Percentiles rank a stretch among this genome's conserved stretches.
Evolutionary conservation across 30 jellyfish, hydroid and myxozoan species (phyloP).

Genomic region (Calvadosia cruxmelitensis): DNA sequence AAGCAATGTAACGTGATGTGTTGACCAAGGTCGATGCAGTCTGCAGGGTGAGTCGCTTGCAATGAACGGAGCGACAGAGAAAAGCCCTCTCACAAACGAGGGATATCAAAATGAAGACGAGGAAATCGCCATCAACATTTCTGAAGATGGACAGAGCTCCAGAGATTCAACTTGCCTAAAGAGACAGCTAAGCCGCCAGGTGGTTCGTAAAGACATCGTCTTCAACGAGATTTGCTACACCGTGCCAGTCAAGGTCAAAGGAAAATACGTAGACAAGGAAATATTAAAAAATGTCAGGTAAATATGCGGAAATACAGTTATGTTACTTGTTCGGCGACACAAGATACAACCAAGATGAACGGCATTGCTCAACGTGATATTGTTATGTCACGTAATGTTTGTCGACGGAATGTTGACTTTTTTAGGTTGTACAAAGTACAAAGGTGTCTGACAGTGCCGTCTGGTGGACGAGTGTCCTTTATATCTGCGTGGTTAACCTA

Average conservation of each 20-base stretch:
- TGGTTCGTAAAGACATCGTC: conserved; percentile 43
- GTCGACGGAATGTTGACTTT: neutral
- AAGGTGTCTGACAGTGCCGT: no score
- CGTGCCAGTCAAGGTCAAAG: conserved; percentile 52
- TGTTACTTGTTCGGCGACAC: neutral
- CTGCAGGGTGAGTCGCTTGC: no score
- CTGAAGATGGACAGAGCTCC: neutral
- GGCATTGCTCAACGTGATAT: neutral
- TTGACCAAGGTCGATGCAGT: no score
- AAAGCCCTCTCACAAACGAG: neutral
- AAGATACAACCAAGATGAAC: neutral
- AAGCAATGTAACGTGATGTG: no score
- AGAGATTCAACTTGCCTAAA: neutral
- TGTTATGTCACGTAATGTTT: neutral
- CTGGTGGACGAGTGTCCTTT: no score
- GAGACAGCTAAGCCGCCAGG: conserved; percentile 39
- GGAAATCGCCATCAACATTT: neutral
- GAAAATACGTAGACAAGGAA: conserved; percentile 16
- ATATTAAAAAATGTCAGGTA: conserved; percentile 41
- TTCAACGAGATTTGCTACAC: conserved; percentile 38
- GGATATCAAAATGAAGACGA: neutral
- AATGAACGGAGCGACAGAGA: neutral
- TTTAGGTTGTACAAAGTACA: neutral
- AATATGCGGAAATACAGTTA: neutral
- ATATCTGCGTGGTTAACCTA: no score